A percentile compares a stretch with the other conserved stretches of the same genome.
phyloP scores from a whole-genome alignment of 2,888 invertebrate genomes.

The Adelphocoris suturalis region DNA sequence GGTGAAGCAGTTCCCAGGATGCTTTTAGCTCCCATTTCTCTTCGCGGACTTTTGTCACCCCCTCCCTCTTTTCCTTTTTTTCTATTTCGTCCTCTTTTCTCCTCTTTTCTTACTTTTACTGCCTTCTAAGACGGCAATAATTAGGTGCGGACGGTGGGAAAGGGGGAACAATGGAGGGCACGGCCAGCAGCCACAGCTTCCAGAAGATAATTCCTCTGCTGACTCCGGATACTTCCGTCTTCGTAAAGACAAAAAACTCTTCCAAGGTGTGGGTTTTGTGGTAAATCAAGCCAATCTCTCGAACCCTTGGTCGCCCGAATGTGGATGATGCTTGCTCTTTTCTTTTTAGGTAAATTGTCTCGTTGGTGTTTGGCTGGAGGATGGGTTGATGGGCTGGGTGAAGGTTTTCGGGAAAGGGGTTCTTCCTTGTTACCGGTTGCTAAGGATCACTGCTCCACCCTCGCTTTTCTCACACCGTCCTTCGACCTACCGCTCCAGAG shows the following conservation, averaged over 20 bases:
- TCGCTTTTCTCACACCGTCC: conserved; percentile 22
- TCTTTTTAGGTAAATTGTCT: conserved; percentile 72
- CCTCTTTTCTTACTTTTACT: conserved; percentile 64
- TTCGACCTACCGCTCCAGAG: not conserved
- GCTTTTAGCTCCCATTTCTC: conserved; percentile 73
- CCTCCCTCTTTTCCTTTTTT: conserved; percentile 60
- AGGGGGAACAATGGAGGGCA: not conserved
- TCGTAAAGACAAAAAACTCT: conserved; percentile 13
- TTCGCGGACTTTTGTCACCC: conserved; percentile 70
- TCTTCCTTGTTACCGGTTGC: conserved; percentile 66
- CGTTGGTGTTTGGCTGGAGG: conserved; percentile 60
- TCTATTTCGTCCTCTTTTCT: conserved; percentile 44
- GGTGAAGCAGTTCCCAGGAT: conserved; percentile 73
- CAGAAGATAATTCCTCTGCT: conserved; percentile 58
- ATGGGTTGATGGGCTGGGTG: conserved; percentile 20
- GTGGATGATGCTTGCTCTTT: conserved; percentile 68
- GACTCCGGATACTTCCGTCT: conserved; percentile 60
- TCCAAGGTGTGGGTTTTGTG: conserved; percentile 33
- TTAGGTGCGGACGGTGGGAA: conserved; percentile 43
- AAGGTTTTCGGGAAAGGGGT: conserved; percentile 40
- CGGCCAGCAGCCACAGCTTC: conserved; percentile 41
- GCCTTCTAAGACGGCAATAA: conserved; percentile 68
- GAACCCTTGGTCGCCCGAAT: conserved; percentile 53
- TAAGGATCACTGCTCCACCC: conserved; percentile 52
- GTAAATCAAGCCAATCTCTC: conserved; percentile 70